Base-by-base conservation (phyloP, 2,888 invertebrate genomes). In the Sesia apiformis region DNA sequence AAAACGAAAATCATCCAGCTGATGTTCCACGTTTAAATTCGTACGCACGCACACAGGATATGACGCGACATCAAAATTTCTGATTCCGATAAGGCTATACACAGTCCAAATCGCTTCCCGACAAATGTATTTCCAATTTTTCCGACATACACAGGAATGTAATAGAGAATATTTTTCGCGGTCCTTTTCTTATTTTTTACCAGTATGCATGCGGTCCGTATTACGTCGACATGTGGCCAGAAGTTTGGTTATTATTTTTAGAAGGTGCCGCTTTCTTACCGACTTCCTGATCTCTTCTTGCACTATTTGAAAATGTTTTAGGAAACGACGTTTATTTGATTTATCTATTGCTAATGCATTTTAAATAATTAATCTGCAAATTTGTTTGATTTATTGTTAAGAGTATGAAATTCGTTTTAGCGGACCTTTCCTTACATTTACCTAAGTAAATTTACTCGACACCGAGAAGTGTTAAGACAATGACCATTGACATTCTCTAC, bases 141-240 rank as follows among this genome's bases (percentile, higher is more conserved):
- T 70, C 72, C 71, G 60, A 64, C 74, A 71, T 66, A 75, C 71
- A 69, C 69, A 65, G 72, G 72, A 74, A 74, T 76, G 80, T 83
- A 82, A 84, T 83, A 80, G 79, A 73, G 77, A 80, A 76, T 78
- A 81, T 83, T 84, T 86, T 80, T 80, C 79, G 77, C 75, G 72
- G 75, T 77, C 76, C 76, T 81, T 52, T 81, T 78, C 79, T 77
- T 78, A 81, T 83, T 84, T 85, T 84, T 86, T 84, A 86, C 81
- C 83, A 84, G 75, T 74, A 58, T 65, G 65, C 67, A 58, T 65
- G 65, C 67, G 73, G 73, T 65, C 70, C 76, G 78, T 84, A 84
- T 85, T 84, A 80, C 72, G 74, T 66, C 82, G 78, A 73, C 85
- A 84, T 85, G 81, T 84, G 85, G 81, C 76, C 74, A 67, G 63